Percentiles rank a stretch among this genome's conserved stretches.
Conservation (phyloP, 1,140 invertebrate species). For the Heliconius hewitsoni region DNA sequence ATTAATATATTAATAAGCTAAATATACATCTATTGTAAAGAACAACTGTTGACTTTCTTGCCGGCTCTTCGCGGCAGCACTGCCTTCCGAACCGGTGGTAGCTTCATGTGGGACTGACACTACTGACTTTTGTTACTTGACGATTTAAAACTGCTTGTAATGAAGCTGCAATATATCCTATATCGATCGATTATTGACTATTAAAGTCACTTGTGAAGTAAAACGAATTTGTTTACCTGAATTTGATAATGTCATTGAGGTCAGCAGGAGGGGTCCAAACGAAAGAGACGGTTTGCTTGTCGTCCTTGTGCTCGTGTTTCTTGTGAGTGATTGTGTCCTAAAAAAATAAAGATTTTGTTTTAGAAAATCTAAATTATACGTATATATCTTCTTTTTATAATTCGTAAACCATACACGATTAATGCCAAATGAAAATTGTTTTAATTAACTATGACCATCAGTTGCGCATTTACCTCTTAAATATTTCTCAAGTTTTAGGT, state of each 20-base stretch:
- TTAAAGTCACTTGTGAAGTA: background rate
- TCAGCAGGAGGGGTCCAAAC: conserved; percentile 72
- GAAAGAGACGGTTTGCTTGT: conserved; percentile 66
- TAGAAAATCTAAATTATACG: background rate
- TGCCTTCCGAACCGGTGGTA: too few relatives aligned
- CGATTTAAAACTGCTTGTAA: too few relatives aligned
- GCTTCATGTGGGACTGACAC: too few relatives aligned
- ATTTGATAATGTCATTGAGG: conserved; percentile 68
- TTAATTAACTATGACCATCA: too few relatives aligned
- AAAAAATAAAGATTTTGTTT: conserved; percentile 22
- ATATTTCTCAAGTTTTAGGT: background rate
- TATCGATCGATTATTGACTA: background rate
- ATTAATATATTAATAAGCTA: too few relatives aligned
- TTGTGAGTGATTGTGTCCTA: conserved; percentile 78
- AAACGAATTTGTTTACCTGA: conserved; percentile 60
- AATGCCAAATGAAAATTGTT: background rate
- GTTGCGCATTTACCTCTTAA: background rate
- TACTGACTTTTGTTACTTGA: too few relatives aligned
- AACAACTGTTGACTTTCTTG: too few relatives aligned
- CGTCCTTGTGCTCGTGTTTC: conserved; percentile 68
- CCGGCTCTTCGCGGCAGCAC: too few relatives aligned
- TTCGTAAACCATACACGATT: background rate
- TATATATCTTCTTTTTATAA: too few relatives aligned
- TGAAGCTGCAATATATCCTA: background rate
- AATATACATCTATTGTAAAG: too few relatives aligned